A percentile compares a stretch with the other conserved stretches of the same genome.
Evolutionary conservation across 2,797 vertebrate genomes (phyloP).

Genomic region (Miichthys miiuy): DNA sequence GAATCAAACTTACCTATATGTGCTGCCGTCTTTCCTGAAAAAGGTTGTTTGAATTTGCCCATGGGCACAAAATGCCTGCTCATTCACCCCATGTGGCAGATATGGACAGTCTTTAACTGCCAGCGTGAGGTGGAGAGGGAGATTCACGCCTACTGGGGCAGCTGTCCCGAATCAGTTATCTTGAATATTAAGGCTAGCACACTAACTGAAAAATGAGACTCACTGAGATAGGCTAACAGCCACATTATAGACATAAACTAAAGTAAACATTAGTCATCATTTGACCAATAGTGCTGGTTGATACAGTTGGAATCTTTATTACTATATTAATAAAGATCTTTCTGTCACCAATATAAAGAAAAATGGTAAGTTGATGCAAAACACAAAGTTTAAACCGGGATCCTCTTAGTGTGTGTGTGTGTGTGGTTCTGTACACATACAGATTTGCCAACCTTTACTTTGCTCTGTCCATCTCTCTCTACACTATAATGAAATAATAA

Average conservation of each 20-base stretch:
- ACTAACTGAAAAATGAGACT: constrained; percentile 16
- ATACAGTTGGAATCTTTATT: background rate
- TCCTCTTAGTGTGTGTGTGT: background rate
- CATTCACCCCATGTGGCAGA: background rate
- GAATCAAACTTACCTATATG: constrained; percentile 3
- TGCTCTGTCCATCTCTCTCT: background rate
- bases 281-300: background rate
- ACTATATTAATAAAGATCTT: background rate
- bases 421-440: background rate
- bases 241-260: background rate
- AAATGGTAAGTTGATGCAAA: background rate
- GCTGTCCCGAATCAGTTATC: constrained; percentile 16
- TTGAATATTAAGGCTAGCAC: constrained; percentile 19
- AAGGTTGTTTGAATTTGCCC: background rate
- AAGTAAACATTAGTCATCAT: background rate
- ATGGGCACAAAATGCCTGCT: background rate
- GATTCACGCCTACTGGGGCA: constrained; percentile 13
- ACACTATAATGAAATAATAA: background rate
- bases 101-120: constrained; percentile 19
- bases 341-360: background rate
- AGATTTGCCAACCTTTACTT: background rate
- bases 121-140: constrained; percentile 20
- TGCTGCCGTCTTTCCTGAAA: constrained; percentile 7
- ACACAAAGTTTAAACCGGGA: too few relatives aligned
- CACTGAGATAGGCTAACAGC: background rate